Base-by-base conservation (phyloP, 2,113 vertebrate species). In the Hystrix brachyura region DNA sequence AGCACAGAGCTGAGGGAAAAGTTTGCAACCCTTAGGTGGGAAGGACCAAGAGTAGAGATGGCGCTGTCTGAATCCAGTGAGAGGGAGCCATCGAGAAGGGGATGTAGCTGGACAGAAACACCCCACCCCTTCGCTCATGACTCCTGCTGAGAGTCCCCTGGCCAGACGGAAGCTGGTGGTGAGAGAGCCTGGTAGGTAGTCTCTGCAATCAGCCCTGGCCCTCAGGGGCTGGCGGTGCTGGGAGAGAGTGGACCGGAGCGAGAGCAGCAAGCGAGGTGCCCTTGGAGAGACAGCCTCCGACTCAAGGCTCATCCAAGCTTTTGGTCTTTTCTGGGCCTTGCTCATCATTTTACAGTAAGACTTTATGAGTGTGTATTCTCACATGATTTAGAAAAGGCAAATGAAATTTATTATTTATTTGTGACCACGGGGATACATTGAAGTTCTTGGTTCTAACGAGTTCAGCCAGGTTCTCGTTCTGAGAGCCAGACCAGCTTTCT, bases 391-490 rank as follows among this genome's bases (percentile, higher is more conserved):
- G 38, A 85, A 34, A 76, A 29, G 74, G 59, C 9, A 86, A 87
- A 62, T 84, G 19, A 94, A 92, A 69, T 46, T 12, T 59, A 21
- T 23, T 82, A 21, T 19, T 53, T 65, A 59, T 82, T 79, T 94
- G 48, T 72, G 5, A 38, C 7, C n/a, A 51, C 38, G 92, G 13
- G 74, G 83, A 57, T 84, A 71, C 76, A 57, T 67, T 8, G 21
- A 29, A 81, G 53, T 82, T 94, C 59, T 85, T 81, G n/a, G 17
- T 81, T 82, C 14, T 15, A 55, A 59, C 4, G 65, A 21, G 17
- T 87, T 95, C 64, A 92, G 23, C n/a, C 69, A 92, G 19, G n/a
- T 57, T 64, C 69, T 90, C 65, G 46, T 64, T 90, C 9, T 25
- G 21, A 84, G 60, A 92, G 57, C 43, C 43, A 79, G 71, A 64